phyloP scores from a whole-genome alignment of 2,113 vertebrate species.

The Corythoichthys haematopterus region DNA sequence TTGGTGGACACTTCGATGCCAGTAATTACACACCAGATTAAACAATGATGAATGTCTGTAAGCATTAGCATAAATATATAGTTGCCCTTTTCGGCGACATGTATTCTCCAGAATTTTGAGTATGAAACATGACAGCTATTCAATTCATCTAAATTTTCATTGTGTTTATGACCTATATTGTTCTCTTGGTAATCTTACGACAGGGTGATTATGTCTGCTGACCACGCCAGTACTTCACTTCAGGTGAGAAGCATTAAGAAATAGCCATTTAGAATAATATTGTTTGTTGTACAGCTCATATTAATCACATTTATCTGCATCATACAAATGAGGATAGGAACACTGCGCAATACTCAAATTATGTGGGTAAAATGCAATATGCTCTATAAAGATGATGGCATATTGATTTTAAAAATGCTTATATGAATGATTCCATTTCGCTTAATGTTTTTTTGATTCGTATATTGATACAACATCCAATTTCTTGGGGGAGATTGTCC shows the following conservation, averaged over 20 bases:
- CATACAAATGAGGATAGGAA: constrained; percentile 16
- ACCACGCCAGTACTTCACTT: constrained; percentile 39
- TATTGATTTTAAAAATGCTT: constrained; percentile 44
- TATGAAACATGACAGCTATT: constrained; percentile 34
- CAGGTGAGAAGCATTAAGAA: constrained; percentile 43
- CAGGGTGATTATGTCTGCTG: constrained; percentile 36
- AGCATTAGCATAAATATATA: constrained; percentile 2
- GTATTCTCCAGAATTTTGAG: constrained; percentile 5
- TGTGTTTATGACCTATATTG: constrained; percentile 35
- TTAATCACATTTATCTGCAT: constrained; percentile 45
- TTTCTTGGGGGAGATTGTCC: constrained; percentile 15
- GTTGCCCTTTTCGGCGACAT: constrained; percentile 5
- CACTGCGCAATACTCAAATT: constrained; percentile 2
- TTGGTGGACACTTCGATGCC: background rate
- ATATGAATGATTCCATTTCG: constrained; percentile 44
- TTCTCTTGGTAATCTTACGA: constrained; percentile 24
- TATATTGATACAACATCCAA: constrained; percentile 14
- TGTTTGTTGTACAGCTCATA: constrained; percentile 35
- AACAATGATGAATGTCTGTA: background rate
- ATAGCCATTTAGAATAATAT: constrained; percentile 59
- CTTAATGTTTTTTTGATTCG: constrained; percentile 30
- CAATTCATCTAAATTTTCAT: constrained; percentile 39
- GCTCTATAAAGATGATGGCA: constrained; percentile 17
- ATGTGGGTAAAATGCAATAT: constrained; percentile 16
- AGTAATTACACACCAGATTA: background rate